Base-by-base conservation (phyloP, 2,113 vertebrate species). In the Piprites chloris region DNA sequence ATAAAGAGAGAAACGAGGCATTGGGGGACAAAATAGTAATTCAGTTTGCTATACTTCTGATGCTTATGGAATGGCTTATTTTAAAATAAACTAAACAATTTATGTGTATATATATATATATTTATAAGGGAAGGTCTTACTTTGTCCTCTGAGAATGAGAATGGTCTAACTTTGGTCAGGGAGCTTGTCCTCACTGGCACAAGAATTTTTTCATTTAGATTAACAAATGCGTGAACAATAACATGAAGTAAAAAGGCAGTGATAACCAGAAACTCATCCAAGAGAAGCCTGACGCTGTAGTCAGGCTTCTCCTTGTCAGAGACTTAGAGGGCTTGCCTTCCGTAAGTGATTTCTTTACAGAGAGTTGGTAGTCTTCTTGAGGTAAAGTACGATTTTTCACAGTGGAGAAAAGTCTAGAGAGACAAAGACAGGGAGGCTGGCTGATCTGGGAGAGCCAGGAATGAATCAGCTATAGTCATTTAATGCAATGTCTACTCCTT, bases 51-150 rank as follows among this genome's bases (percentile, higher is more conserved):
- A 1, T 37, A 59, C 28, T 22, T n/a, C 28, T 11, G 23, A 1
- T 24, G 52, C n/a, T 83, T 9, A 14, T 37, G 16, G 67, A 79
- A 80, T 75, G 62, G 24, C 52, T 49, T 19, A 6, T 23, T 91
- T 86, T 30, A 50, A 72, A 58, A 67, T 39, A 18, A 85, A 76
- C 37, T 28, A 24, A 59, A 82, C 30, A 6, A 44, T 47, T 39
- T 68, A 20, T 44, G 4, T 44, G 18, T 30, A 17, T 8, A 37
- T 3, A 1, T 5, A 21, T 30, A 17, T 8, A 37, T 3, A 1
- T 5, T 44, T 56, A 56, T 35, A 63, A 47, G 9, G 41, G 22
- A 83, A 91, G 55, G 61, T 59, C 27, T 84, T 44, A 9, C 23
- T 69, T 72, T n/a, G 39, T 74, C 14, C 30, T 63, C 47, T 32